Evolutionary conservation across 1,140 invertebrate species (phyloP), one percentile per base, ranked within the genome.

Genomic region (Microplitis demolitor): DNA sequence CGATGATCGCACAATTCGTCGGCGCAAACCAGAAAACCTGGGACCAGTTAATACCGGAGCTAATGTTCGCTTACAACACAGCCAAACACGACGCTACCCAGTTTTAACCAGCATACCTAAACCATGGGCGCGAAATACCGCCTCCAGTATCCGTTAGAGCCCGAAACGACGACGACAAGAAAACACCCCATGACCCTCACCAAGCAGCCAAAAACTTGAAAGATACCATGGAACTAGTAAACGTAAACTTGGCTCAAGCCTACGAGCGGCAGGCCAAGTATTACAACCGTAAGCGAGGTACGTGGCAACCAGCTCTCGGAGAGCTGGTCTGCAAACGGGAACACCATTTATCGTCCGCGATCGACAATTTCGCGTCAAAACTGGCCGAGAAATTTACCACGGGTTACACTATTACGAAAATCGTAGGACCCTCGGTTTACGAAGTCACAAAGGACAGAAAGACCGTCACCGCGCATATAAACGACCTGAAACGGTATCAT

Each of bases 1-100:
- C 75, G 0, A 72, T 66, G 62, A 76, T 74, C 0, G 16, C 77
- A 1, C 63, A 78, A 0, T 86, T 75, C 66, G 74, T 84, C 0
- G 69, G 78, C 9, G 67, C 81, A 4, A 80, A 84, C 72, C 73
- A 74, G 8, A 67, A 75, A 51, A 66, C 72, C 62, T 88, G 84
- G 86, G 85, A 84, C 66, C 16, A 71, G 37, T 53, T 77, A 72
- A 61, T 87, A 0, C 71, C 66, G 4, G 75, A 81, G 62, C 70
- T 84, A 11, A 74, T 74, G 4, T 83, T 82, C 16, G 85, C 84
- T 0, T 56, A 69, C 39, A 74, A 76, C 11, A 69, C 69, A 1
- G 56, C 39, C 1, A 16, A 35, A 53, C 63, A 76, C 13, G 24
- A 51, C 1, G 9, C 69, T 3, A 69, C 69, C 0, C 4, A 51